A percentile compares a stretch with the other conserved stretches of the same genome.
These are phyloP conservation scores for western clawed frog (Xenopus tropicalis) DNA, from an alignment of 2,113 vertebrate genomes.

Conservation along the genomic window UCB_Xtro_10.0 CM004444.2:15274001-15274500, in stretches of 20 bases:
- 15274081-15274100: conserved; percentile 83
- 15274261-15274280: too few species aligned
- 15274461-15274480: too few species aligned
- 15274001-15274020: conserved; percentile 47
- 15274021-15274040: conserved; percentile 68
- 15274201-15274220: not conserved
- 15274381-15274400: too few species aligned
- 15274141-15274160: conserved; percentile 74
- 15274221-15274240: not conserved
- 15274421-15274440: too few species aligned
- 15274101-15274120: conserved; percentile 81
- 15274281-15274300: not conserved
- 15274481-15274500: too few species aligned
- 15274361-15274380: too few species aligned
- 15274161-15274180: conserved; percentile 26
- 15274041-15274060: conserved; percentile 75
- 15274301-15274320: conserved; percentile 2
- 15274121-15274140: conserved; percentile 83
- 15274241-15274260: too few species aligned
- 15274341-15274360: too few species aligned
- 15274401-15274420: too few species aligned
- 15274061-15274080: conserved; percentile 89
- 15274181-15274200: not conserved
- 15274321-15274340: too few species aligned
- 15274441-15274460: too few species aligned